phyloP scores from a whole-genome alignment of 2,888 invertebrate species.

The Acleris sparsana region DNA sequence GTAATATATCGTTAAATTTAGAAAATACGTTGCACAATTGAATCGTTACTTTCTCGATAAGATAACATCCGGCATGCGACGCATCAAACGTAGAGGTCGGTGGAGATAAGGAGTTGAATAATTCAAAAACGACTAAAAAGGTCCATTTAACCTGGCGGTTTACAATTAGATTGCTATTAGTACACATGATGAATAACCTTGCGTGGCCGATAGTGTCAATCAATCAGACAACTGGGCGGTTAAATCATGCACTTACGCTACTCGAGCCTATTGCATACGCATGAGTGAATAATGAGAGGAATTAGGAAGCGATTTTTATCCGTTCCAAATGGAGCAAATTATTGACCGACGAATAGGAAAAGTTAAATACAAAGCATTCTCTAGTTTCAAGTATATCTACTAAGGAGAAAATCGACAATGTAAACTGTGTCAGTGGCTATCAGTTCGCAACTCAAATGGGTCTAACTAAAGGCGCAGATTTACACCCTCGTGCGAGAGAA shows the following conservation, averaged over 20 bases:
- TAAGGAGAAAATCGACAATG: slow-evolving; percentile 13
- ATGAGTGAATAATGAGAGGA: slow-evolving; percentile 25
- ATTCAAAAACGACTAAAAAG: slow-evolving; percentile 19
- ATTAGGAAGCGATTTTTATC: slow-evolving; percentile 21
- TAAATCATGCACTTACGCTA: slow-evolving; percentile 31
- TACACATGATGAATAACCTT: slow-evolving; percentile 30
- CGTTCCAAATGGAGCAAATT: slow-evolving; percentile 18
- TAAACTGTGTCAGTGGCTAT: slow-evolving; percentile 9
- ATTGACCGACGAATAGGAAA: slow-evolving; percentile 13
- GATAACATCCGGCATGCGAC: slow-evolving; percentile 35
- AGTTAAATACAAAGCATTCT: slow-evolving; percentile 14
- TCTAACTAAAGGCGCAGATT: slow-evolving; percentile 15
- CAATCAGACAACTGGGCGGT: slow-evolving; percentile 29
- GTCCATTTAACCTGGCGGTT: slow-evolving; percentile 7
- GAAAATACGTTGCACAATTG: slow-evolving; percentile 41
- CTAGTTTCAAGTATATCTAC: slow-evolving; percentile 2
- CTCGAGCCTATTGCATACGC: slow-evolving; percentile 20
- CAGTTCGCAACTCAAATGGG: slow-evolving; percentile 11
- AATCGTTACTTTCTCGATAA: slow-evolving; percentile 49
- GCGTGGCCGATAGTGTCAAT: slow-evolving; percentile 33
- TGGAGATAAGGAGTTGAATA: slow-evolving; percentile 12
- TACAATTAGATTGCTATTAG: slow-evolving; percentile 29
- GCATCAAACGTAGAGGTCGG: slow-evolving; percentile 12
- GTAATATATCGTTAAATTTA: slow-evolving; percentile 49
- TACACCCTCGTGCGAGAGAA: slow-evolving; percentile 20